Conservation (phyloP, 1,140 invertebrate genomes). For the Diorhabda carinulata region DNA sequence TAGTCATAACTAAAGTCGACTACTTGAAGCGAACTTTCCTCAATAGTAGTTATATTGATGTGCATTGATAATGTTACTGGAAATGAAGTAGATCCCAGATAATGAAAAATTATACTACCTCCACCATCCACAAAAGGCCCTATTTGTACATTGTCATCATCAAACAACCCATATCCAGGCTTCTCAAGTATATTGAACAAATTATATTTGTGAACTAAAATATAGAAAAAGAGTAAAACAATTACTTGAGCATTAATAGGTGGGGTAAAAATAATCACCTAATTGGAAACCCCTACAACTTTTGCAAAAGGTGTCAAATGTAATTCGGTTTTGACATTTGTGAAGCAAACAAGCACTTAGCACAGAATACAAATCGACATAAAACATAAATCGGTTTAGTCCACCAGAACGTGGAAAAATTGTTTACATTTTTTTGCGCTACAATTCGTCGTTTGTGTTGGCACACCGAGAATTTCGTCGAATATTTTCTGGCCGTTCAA, state of each 20-base stretch:
- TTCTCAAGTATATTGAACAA: too few species aligned
- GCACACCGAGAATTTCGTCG: conserved; percentile 10
- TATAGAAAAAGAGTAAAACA: not conserved
- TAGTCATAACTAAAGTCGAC: too few species aligned
- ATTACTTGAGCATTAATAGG: not conserved
- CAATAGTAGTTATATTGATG: too few species aligned
- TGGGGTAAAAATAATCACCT: conserved; percentile 4
- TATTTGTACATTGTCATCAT: too few species aligned
- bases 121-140: too few species aligned
- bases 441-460: conserved; percentile 5
- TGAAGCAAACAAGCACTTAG: not conserved
- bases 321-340: not conserved
- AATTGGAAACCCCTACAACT: not conserved
- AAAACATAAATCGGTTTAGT: not conserved
- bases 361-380: not conserved
- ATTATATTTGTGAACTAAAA: too few species aligned
- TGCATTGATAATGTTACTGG: too few species aligned
- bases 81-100: too few species aligned
- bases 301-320: conserved; percentile 15
- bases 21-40: too few species aligned
- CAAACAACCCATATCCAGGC: too few species aligned
- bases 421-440: not conserved
- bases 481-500: conserved; percentile 10
- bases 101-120: too few species aligned
- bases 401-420: not conserved